Base-by-base conservation (phyloP, 2,113 vertebrate species). In the Crotophaga sulcirostris region DNA sequence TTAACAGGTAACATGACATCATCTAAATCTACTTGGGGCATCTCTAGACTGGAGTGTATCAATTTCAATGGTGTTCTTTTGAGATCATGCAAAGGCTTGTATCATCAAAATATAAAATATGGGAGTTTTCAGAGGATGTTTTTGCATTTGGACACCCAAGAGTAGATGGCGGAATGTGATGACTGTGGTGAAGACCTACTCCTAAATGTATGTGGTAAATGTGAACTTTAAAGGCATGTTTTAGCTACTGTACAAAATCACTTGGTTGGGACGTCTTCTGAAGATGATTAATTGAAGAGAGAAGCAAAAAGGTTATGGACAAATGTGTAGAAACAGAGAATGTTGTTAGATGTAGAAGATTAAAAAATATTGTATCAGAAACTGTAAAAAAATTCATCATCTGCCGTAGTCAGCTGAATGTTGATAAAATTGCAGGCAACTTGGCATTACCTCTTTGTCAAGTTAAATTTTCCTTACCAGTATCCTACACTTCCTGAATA, bases 161-260 rank as follows among this genome's bases (percentile, higher is more conserved):
- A 15, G 23, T 38, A 45, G 38, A n/a, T 84, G 60, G 7, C 40
- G 69, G 63, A 18, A 14, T 87, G 64, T 84, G 42, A 31, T 83
- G 18, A 20, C 38, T 51, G 5, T 52, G 62, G 26, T 36, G 25
- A 25, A 55, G 36, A 69, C 38, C 19, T 69, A 0, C 10, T 67
- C 12, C 45, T 70, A 74, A 56, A 54, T 0, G 2, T 56, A 9
- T 1, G 0, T 34, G 33, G 7, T 74, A 34, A 55, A 59, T 19
- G 12, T 51, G 38, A 38, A 16, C 17, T 77, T 62, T 8, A 24
- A 36, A 81, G 47, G 10, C 1, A 0, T n/a, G 26, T 54, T 66
- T 7, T 2, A 72, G 56, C 36, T 74, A 13, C 28, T 82, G 16
- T 67, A 29, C 58, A 42, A 83, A 55, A 63, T 88, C n/a, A 19